Evolutionary conservation across 1,140 invertebrate genomes (phyloP).

Genomic region (Trichogramma pretiosum): DNA sequence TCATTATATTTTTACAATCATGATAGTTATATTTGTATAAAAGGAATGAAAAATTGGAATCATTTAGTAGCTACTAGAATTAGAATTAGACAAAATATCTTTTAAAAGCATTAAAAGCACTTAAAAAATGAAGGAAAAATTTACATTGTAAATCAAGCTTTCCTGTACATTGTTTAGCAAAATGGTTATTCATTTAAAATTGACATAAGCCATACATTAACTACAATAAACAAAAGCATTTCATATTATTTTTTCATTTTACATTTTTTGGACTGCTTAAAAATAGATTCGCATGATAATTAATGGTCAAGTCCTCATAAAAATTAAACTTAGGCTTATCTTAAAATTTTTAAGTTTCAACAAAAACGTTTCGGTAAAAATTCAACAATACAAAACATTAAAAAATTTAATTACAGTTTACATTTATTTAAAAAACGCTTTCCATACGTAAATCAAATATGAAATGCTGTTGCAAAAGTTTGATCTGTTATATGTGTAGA

Average conservation of each 20-base stretch:
- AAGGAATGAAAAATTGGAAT: constrained; percentile 15
- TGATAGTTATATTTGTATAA: constrained; percentile 4
- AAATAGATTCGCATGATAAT: too few relatives aligned
- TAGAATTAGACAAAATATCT: constrained; percentile 10
- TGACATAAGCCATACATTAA: constrained; percentile 4
- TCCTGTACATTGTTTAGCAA: constrained; percentile 10
- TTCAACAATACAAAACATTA: constrained; percentile 10
- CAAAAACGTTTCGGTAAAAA: constrained; percentile 10
- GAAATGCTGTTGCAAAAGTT: constrained; percentile 12
- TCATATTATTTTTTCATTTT: neutral
- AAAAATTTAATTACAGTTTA: too few relatives aligned
- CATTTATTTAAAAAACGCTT: too few relatives aligned
- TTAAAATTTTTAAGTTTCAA: neutral
- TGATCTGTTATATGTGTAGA: constrained; percentile 8
- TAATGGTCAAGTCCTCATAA: too few relatives aligned
- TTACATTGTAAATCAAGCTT: constrained; percentile 7
- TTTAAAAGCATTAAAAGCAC: too few relatives aligned
- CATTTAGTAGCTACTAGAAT: too few relatives aligned
- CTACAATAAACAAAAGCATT: constrained; percentile 12
- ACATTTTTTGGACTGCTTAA: too few relatives aligned
- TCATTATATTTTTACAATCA: constrained; percentile 11
- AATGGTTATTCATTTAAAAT: constrained; percentile 7
- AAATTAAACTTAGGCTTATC: too few relatives aligned
- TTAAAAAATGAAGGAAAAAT: too few relatives aligned
- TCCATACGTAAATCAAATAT: constrained; percentile 13